Conservation (phyloP, 2,113 vertebrate genomes). For the Gorsachius goisagi region DNA sequence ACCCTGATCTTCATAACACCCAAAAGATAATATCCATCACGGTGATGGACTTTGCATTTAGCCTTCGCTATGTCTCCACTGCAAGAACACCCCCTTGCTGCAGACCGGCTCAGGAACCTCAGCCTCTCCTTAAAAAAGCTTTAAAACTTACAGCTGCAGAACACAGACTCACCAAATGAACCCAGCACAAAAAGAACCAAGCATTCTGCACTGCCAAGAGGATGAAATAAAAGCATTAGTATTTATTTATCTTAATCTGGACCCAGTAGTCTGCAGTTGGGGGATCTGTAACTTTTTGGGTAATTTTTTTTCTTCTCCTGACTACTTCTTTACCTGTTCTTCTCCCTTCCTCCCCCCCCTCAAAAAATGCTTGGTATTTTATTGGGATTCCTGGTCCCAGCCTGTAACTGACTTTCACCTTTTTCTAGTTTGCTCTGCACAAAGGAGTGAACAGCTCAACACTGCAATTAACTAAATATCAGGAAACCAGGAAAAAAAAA, state of each 20-base stretch:
- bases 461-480: not conserved
- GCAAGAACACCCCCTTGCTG: not conserved
- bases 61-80: fast-evolving
- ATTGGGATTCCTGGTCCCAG: not conserved
- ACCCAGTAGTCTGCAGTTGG: not conserved
- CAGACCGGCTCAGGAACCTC: not conserved
- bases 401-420: conserved; percentile 1
- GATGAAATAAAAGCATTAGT: not conserved
- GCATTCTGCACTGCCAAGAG: not conserved
- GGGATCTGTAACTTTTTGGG: not conserved
- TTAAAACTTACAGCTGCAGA: not conserved
- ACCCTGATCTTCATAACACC: not conserved
- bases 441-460: not conserved
- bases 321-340: not conserved
- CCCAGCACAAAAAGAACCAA: not conserved
- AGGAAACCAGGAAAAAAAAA: not conserved
- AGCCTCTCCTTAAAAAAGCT: not conserved
- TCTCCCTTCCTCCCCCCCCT: not conserved
- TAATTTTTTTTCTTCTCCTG: not conserved
- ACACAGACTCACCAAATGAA: not conserved
- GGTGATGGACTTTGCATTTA: not conserved
- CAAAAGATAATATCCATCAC: not conserved
- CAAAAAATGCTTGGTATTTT: not conserved
- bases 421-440: not conserved
- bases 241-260: not conserved